Base-by-base conservation (phyloP, 2,888 invertebrate species). In the Prostheceraeus crozeri region DNA sequence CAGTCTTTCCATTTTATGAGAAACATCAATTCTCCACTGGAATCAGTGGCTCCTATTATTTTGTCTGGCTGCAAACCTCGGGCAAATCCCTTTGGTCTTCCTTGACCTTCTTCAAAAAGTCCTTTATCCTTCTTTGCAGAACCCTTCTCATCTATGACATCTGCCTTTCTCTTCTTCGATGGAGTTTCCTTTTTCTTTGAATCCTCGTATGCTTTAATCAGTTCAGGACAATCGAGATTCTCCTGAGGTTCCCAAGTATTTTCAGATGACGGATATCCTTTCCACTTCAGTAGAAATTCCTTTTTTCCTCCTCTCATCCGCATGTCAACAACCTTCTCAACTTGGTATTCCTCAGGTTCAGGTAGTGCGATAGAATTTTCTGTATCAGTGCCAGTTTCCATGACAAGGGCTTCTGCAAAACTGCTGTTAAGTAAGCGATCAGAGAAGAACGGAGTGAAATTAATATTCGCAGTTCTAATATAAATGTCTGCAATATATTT, bases 1-100 rank as follows among this genome's bases (percentile, higher is more conserved):
- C 86, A 86, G 66, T 89, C 89, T 65, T 87, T 86, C 91, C 91
- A 94, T 76, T 93, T 93, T 78, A 94, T 86, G 30, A 94, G 86
- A 76, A 93, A 93, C 85, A 90, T 88, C 1, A 89, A 78, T 72
- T 88, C 87, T 0, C 89, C 89, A 64, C 73, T 86, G 63, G 88
- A 87, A 74, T 93, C 90, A 30, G 91, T 91, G 1, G 91, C 91
- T 54, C 93, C 89, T 67, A 89, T 84, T 63, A 89, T 88, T 76
- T 85, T 85, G 65, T 89, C 88, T 1, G 89, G 86, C 67, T 86
- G 85, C 23, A 88, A 73, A 1, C 85, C 85, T 57, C 87, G 79
- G 67, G 87, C 87, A 72, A 89, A 89, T 0, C 88, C 88, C 59
- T 77, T 65, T 8, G 77, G 76, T 63, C 64, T n/a, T n/a, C n/a